Base-by-base conservation (phyloP, 1,140 invertebrate species). In the Drosophila tsacasi region DNA sequence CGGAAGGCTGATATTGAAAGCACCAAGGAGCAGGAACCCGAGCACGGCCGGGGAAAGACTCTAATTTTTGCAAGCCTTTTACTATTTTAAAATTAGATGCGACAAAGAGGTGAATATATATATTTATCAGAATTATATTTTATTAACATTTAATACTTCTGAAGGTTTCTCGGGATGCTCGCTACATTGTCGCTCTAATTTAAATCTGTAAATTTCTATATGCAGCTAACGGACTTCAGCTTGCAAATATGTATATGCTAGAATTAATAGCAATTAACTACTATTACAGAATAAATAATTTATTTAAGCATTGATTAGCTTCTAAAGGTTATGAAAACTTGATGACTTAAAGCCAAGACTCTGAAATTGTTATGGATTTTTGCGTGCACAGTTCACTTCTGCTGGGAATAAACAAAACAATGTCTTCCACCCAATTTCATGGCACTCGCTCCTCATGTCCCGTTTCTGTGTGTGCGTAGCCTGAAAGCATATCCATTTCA, bases 401-500 rank as follows among this genome's bases (percentile, higher is more conserved):
- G 10, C 25, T 13, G 27, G 12, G 66, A 37, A 49, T 42, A 69
- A 63, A 46, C 30, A 68, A 54, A 71, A 57, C 64, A 68, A 68
- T 46, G 67, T 58, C 19, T 42, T 49, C 42, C 23, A 32, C 46
- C 54, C 39, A 32, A 66, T 63, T 66, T 63, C 39, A 23, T 21
- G 27, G 25, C 35, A 39, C 21, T 39, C 54, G 54, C 52, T n/a
- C 21, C 30, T 23, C 25, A 30, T 19, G 32, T 65, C 35, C 64
- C 37, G 13, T 12, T 15, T 55, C 32, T 55, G 50, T 82, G 75
- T 74, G 84, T 89, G 76, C 76, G 64, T 87, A 67, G 77, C 85
- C 84, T 87, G 84, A 87, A 87, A 87, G 84, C 84, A 87, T 87
- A 87, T 87, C 84, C 84, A 87, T 87, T 87, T 87, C 84, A 87